Evolutionary conservation across 2,888 invertebrate species (phyloP), one percentile per base, ranked within the genome.

Genomic region (Ptilodon capucinus): DNA sequence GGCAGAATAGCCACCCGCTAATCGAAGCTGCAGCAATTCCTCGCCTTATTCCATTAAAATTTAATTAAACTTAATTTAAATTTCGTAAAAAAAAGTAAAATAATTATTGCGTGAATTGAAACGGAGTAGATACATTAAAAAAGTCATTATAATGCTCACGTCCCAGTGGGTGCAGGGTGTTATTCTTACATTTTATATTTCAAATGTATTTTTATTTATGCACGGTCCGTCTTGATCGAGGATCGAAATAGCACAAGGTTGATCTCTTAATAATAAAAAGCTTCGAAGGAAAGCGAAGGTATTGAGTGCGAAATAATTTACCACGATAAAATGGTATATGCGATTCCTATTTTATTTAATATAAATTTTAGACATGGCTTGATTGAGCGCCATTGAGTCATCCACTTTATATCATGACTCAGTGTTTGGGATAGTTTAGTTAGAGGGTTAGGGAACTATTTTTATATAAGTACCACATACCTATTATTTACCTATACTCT

Each of bases 211-310:
- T 84, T 81, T 76, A 74, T n/a, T n/a, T n/a, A n/a, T n/a, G n/a
- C 71, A 67, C 62, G 57, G 66, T 66, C 71, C 68, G 69, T 62
- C 66, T 71, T 73, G 75, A 79, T 79, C 79, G 71, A 59, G 63
- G 68, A 69, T 73, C 44, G 63, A 80, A 84, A 84, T 84, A 85
- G 79, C 60, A 68, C 86, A 85, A 87, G 86, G 85, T 74, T 81
- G 72, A 68, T 76, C 84, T 85, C 59, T 63, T 82, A 84, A 86
- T 85, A 85, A 78, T 79, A 71, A 64, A 70, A 68, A 57, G 71
- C 56, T 72, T 60, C 52, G 64, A 66, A 68, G 58, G 65, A 74
- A 77, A 70, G 75, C 72, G 78, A 77, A 75, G 74, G 76, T 66
- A 78, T 72, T 48, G 51, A 64, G 63, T 68, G 64, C 39, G 51